Base-by-base conservation (phyloP, 2,888 invertebrate genomes). In the Capitulum mitella region DNA sequence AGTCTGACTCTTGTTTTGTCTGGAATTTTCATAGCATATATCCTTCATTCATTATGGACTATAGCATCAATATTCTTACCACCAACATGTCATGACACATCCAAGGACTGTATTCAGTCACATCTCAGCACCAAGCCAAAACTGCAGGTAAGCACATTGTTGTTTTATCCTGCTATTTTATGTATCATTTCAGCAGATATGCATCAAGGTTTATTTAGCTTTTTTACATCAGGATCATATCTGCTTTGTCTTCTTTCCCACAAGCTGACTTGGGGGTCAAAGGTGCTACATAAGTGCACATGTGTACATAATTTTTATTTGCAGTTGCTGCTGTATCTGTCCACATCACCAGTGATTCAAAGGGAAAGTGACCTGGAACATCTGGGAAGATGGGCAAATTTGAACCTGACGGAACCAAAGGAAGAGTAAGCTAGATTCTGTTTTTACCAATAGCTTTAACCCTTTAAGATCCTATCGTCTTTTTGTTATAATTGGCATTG, bases 41-140 rank as follows among this genome's bases (percentile, higher is more conserved):
- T 88, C 61, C 83, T 83, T 10, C 85, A 88, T 82, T 87, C 87
- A 19, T 83, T 87, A 78, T 87, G 85, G 83, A 85, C 85, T 19
- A 83, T 88, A 51, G 87, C 87, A 79, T 82, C 83, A 29, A 84
- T 88, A 34, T 88, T 87, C 82, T 84, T 85, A 80, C 86, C 87
- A 1, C 84, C 84, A 58, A 82, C 79, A 78, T 85, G 85, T 79
- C 80, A 46, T 1, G 82, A 80, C 0, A 6, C 51, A 32, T 77
- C 79, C 34, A 54, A 78, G 5, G 79, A 80, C 74, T 87, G 87
- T 81, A 80, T 86, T 34, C 82, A 83, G 46, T 83, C 86, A 6
- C 86, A 85, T 81, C 80, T 86, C 32, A 82, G 83, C 3, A 83
- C 82, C 76, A 84, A 84, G 43, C 84, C 85, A n/a, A 82, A 84